These are phyloP conservation scores for Semnornis frantzii DNA, from an alignment of 2,113 vertebrate species.

Conservation along the genomic window DNA sequence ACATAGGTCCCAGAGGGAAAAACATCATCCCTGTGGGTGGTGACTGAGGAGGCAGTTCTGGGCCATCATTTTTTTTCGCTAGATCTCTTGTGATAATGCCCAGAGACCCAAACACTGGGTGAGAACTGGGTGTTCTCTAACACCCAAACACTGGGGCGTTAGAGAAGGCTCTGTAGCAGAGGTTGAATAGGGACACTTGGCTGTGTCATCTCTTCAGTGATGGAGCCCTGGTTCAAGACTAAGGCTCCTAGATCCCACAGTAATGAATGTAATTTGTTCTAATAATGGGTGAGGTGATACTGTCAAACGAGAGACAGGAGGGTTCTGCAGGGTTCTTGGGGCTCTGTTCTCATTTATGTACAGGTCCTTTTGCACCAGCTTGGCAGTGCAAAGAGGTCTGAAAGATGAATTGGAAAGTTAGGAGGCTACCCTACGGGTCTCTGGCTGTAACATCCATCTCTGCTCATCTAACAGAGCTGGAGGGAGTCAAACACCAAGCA, in stretches of 20 bases:
- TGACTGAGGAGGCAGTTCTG: neutral
- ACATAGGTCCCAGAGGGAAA: neutral
- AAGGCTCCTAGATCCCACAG: neutral
- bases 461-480: neutral
- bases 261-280: conserved; percentile 45
- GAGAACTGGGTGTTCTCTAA: no score
- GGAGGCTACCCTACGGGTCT: neutral
- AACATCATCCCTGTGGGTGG: neutral
- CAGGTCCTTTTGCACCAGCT: neutral
- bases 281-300: conserved; percentile 27
- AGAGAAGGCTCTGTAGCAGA: neutral
- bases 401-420: neutral
- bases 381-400: neutral
- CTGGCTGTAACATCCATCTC: neutral
- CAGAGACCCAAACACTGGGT: neutral
- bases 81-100: neutral
- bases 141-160: neutral
- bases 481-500: neutral
- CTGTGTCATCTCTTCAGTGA: conserved; percentile 6
- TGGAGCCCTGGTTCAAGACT: neutral
- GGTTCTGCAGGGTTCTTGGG: neutral
- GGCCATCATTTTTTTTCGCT: neutral
- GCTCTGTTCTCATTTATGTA: neutral
- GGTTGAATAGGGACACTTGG: neutral
- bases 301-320: neutral